phyloP scores from a whole-genome alignment of 37 sponge, comb jelly and placozoan genomes.

The Oopsacas minuta region DNA sequence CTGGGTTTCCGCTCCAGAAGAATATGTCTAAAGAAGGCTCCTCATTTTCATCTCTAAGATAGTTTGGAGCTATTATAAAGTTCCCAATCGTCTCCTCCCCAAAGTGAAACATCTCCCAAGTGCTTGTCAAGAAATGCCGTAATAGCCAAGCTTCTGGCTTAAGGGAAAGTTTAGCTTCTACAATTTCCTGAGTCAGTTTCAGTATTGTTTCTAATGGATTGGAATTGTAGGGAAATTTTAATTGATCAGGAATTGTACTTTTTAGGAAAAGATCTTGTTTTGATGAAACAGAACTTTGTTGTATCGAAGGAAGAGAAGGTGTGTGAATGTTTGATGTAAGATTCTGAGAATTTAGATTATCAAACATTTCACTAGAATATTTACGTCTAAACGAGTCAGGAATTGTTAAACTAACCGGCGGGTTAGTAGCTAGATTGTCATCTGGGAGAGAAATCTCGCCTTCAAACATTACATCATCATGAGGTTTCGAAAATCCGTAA shows the following conservation, averaged over 20 bases:
- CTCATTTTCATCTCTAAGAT: background rate
- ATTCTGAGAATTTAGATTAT: background rate
- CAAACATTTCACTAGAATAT: background rate
- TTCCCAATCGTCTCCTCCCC: background rate
- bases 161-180: background rate
- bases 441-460: background rate
- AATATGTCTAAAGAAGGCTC: background rate
- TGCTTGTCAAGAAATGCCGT: background rate
- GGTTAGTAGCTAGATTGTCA: background rate
- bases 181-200: background rate
- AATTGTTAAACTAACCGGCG: background rate
- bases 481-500: too few species aligned
- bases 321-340: background rate
- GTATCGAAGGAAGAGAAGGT: background rate
- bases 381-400: background rate
- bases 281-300: background rate
- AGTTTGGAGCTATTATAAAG: background rate
- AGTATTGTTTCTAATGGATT: background rate
- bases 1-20: background rate
- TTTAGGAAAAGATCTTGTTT: background rate
- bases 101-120: conserved; percentile 4
- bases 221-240: background rate
- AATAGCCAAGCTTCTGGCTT: background rate
- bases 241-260: background rate
- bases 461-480: too few species aligned